These are phyloP conservation scores for Butorides virescens DNA, from an alignment of 2,113 vertebrate species.

Conservation along the genomic window DNA sequence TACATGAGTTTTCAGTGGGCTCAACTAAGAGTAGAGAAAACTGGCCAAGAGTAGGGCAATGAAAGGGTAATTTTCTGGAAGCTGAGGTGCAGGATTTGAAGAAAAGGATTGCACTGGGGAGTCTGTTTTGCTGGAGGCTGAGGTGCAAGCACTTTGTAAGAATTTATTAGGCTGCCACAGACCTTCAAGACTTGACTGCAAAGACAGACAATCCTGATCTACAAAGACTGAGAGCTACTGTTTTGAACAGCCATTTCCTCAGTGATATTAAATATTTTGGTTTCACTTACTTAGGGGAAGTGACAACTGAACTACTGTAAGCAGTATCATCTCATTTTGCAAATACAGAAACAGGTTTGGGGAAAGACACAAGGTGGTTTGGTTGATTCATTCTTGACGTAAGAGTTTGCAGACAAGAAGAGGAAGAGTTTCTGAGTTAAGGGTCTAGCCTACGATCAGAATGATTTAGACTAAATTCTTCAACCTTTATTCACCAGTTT, in stretches of 20 bases:
- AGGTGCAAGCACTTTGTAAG: not conserved
- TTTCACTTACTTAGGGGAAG: not conserved
- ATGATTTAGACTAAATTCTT: not conserved
- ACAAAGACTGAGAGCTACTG: not conserved
- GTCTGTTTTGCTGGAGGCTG: not conserved
- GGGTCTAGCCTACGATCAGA: not conserved
- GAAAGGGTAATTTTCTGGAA: not conserved
- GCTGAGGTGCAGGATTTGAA: not conserved
- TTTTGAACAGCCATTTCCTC: not conserved
- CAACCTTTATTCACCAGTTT: not conserved
- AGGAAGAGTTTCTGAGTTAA: not conserved
- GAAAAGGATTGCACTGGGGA: not conserved
- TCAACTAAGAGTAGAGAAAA: not conserved
- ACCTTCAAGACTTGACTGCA: not conserved
- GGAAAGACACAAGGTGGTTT: not conserved
- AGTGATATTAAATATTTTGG: not conserved
- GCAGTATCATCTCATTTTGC: not conserved
- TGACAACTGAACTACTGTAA: not conserved
- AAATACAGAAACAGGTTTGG: not conserved
- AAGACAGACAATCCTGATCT: not conserved
- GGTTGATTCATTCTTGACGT: not conserved
- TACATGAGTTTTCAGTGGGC: not conserved
- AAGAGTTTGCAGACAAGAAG: not conserved
- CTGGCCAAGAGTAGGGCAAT: not conserved
- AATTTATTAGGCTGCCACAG: not conserved